A percentile compares a stretch with the other conserved stretches of the same genome.
Evolutionary conservation across 2,113 vertebrate genomes (phyloP).

Genomic region (Ictalurus furcatus): DNA sequence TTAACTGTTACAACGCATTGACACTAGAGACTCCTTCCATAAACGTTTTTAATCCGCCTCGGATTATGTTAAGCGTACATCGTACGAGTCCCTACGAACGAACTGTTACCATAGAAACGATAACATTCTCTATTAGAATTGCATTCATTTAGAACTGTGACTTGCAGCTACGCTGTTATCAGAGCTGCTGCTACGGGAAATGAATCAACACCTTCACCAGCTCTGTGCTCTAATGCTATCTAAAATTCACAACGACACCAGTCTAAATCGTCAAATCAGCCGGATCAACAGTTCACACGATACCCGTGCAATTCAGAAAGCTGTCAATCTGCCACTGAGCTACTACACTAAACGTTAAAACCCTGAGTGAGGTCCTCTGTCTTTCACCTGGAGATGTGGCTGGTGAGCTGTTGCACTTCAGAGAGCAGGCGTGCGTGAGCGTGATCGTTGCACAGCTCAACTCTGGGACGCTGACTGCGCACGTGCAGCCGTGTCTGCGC

Average conservation of each 20-base stretch:
- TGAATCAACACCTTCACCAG: neutral
- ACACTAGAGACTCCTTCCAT: neutral
- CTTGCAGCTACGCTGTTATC: too few relatives aligned
- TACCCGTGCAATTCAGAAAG: too few relatives aligned
- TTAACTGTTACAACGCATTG: neutral
- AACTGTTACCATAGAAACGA: neutral
- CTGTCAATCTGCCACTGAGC: neutral
- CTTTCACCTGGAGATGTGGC: constrained; percentile 74
- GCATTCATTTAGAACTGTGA: neutral
- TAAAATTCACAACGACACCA: neutral
- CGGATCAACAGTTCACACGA: neutral
- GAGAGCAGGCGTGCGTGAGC: constrained; percentile 76
- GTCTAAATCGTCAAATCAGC: neutral
- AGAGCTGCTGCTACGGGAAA: neutral
- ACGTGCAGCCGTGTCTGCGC: constrained; percentile 77
- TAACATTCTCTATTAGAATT: neutral
- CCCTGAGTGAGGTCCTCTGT: neutral
- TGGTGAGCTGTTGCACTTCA: constrained; percentile 79
- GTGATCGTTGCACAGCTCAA: constrained; percentile 81
- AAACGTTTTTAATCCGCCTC: neutral
- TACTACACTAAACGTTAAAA: neutral
- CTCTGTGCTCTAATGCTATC: neutral
- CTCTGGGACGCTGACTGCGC: constrained; percentile 76
- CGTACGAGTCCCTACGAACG: neutral
- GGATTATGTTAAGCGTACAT: neutral